Base-by-base conservation (phyloP, 2,797 vertebrate species). In the Chloroceryle amazona region DNA sequence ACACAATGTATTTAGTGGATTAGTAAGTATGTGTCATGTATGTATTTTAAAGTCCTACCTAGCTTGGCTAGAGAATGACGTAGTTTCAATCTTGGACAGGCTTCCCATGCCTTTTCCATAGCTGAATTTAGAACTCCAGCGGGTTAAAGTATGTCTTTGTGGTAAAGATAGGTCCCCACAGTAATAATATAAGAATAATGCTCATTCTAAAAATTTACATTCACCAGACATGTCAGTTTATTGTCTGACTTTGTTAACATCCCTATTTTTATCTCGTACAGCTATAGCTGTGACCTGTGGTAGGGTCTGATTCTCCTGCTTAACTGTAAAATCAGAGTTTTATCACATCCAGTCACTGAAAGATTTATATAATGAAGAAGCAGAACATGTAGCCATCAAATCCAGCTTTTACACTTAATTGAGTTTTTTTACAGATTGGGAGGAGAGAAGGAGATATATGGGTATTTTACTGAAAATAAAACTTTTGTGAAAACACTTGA, bases 61-160 rank as follows among this genome's bases (percentile, higher is more conserved):
- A 95, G n/a, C 39, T 95, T 89, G 91, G 54, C 75, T 91, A 49
- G 60, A 75, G 63, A 91, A 62, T 92, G 89, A 85, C 94, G 85
- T 13, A 73, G 60, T 95, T 91, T 91, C 60, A 87, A 95, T 89
- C 72, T 87, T 68, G 81, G 91, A 85, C 67, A 89, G 75, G 15
- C 28, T 73, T 57, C 33, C 94, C 70, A 75, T 39, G 67, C 44
- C 81, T 91, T 89, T 79, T 93, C 70, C 46, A 29, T 8, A 83
- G 41, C 54, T 86, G 71, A 92, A 88, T 90, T 89, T 89, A 93
- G 78, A 90, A 72, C 23, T 85, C 44, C 28, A 19, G 25, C 39
- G 80, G 63, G 61, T 84, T 72, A 72, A 58, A 54, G 35, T 54
- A 49, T 17, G 66, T 62, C 60, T 72, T 80, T 3, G 13, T 81